These are phyloP conservation scores for Apomyelois bistriatella DNA, from an alignment of 2,888 invertebrate species.

Conservation along the genomic window DNA sequence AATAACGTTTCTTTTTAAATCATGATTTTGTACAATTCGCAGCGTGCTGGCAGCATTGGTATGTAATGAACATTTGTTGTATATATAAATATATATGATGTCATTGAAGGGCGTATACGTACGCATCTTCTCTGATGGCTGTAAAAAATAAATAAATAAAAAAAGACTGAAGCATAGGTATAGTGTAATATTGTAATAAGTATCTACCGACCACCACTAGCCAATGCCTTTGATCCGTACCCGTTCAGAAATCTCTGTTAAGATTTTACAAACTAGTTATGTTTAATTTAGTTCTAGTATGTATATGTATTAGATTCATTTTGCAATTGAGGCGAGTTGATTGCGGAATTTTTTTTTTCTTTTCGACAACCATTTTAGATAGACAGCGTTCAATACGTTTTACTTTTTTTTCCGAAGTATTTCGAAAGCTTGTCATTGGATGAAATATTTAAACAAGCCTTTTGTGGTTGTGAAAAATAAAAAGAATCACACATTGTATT, in stretches of 20 bases:
- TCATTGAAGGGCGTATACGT: slow-evolving; percentile 48
- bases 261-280: slow-evolving; percentile 9
- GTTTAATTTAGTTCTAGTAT: slow-evolving; percentile 13
- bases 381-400: too few species aligned
- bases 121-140: slow-evolving; percentile 58
- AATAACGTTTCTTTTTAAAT: background rate
- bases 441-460: too few species aligned
- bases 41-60: slow-evolving; percentile 1
- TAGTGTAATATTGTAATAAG: slow-evolving; percentile 68
- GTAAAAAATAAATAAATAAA: slow-evolving; percentile 64
- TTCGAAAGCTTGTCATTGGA: too few species aligned
- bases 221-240: slow-evolving; percentile 39
- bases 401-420: too few species aligned
- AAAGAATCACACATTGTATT: too few species aligned
- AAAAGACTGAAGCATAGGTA: slow-evolving; percentile 78
- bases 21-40: background rate
- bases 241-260: slow-evolving; percentile 24
- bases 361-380: background rate
- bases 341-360: background rate
- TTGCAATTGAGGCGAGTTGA: slow-evolving; percentile 4
- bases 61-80: slow-evolving; percentile 33
- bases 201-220: slow-evolving; percentile 56
- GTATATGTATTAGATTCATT: slow-evolving; percentile 8
- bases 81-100: slow-evolving; percentile 42
- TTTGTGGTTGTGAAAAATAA: too few species aligned